Conservation (phyloP, 2,113 vertebrate species). For the Burhinus bistriatus region DNA sequence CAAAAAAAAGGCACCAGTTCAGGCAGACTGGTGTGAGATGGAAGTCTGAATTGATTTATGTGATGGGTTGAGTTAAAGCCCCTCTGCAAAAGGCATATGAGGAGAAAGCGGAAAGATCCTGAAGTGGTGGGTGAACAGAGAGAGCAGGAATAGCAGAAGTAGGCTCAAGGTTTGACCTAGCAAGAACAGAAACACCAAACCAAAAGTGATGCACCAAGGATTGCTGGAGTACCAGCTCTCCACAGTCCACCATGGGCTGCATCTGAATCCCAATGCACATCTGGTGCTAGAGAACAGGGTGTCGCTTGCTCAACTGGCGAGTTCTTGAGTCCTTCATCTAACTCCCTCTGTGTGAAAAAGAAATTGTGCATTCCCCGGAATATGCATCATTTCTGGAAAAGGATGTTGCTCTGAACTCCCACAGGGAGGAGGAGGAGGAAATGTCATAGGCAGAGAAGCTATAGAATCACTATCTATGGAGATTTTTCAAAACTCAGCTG, state of each 20-base stretch:
- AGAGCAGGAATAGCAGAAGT: background rate
- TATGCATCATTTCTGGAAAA: background rate
- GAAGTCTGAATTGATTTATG: background rate
- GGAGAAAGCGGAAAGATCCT: background rate
- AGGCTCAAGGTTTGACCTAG: background rate
- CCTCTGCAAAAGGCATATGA: background rate
- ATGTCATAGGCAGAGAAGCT: background rate
- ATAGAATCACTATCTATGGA: background rate
- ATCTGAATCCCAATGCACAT: background rate
- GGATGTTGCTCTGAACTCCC: background rate
- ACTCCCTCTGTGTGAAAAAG: background rate
- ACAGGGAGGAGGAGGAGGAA: background rate
- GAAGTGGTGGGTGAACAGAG: background rate
- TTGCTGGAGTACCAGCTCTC: background rate
- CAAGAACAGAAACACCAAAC: background rate
- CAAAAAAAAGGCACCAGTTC: background rate
- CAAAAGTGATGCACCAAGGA: no score
- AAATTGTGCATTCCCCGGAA: background rate
- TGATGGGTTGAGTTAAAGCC: background rate
- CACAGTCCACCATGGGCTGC: fast-evolving
- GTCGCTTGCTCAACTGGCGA: background rate
- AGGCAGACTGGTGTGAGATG: background rate
- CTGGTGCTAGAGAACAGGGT: background rate
- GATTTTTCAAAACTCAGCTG: background rate
- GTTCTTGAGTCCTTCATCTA: background rate